These are phyloP conservation scores for Dinocampus coccinellae DNA, from an alignment of 2,888 invertebrate species.

Conservation along the genomic window DNA sequence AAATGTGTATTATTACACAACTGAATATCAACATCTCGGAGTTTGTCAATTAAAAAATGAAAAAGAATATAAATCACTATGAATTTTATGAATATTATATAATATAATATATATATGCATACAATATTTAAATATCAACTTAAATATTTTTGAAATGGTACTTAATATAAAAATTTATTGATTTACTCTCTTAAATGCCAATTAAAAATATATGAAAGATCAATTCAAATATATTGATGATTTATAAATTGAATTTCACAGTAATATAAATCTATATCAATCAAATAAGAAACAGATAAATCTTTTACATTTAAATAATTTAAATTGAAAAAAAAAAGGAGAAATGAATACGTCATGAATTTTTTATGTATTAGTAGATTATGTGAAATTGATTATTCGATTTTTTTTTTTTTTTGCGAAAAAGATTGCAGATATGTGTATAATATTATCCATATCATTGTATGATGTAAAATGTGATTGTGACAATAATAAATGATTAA, in stretches of 20 bases:
- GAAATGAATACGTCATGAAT: no score
- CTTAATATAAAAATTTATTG: background rate
- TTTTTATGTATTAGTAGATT: slow-evolving; percentile 31
- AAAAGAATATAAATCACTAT: background rate
- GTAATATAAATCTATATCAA: no score
- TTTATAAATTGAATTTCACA: background rate
- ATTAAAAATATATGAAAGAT: background rate
- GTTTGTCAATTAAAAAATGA: slow-evolving; percentile 41
- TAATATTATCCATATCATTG: slow-evolving; percentile 31
- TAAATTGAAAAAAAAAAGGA: background rate
- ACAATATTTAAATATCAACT: background rate
- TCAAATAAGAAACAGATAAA: no score
- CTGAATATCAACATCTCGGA: slow-evolving; percentile 33
- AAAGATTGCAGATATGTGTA: background rate
- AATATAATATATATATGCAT: background rate
- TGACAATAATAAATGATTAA: slow-evolving; percentile 48
- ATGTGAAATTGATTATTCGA: slow-evolving; percentile 7
- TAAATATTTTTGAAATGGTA: slow-evolving; percentile 1
- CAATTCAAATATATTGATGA: background rate
- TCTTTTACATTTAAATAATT: no score
- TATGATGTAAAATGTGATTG: slow-evolving; percentile 42
- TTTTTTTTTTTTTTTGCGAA: background rate
- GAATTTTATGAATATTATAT: slow-evolving; percentile 6
- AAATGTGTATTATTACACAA: background rate
- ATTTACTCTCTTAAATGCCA: background rate